Conservation (phyloP, 2,113 vertebrate genomes). For the Notarius quadriscutis region DNA sequence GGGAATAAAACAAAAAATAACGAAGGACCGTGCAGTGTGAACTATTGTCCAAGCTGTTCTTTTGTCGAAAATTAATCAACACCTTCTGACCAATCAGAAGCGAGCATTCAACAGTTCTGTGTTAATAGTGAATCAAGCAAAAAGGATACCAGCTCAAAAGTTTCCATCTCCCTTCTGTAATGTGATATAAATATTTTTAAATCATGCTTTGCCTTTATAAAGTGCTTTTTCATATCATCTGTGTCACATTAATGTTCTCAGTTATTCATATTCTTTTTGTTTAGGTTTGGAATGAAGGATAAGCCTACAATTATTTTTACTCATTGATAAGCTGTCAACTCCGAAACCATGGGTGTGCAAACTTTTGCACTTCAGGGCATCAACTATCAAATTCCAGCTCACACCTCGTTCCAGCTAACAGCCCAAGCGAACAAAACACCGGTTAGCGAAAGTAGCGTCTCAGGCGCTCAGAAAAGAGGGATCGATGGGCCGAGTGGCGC, state of each 20-base stretch:
- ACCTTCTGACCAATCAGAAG: neutral
- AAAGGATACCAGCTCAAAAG: neutral
- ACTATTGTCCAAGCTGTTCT: neutral
- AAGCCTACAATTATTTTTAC: neutral
- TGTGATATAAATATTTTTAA: neutral
- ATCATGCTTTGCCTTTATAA: neutral
- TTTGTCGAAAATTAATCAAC: neutral
- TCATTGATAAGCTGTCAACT: neutral
- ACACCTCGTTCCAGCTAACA: neutral
- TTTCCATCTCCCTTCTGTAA: neutral
- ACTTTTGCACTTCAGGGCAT: neutral
- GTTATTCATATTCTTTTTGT: neutral
- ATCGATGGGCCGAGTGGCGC: slow-evolving; percentile 93
- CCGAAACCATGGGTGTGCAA: neutral
- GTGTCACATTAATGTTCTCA: neutral
- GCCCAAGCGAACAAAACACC: slow-evolving; percentile 42
- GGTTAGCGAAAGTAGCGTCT: slow-evolving; percentile 25
- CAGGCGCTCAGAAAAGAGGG: slow-evolving; percentile 68
- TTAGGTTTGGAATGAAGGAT: neutral
- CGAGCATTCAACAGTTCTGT: neutral
- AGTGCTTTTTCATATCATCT: neutral
- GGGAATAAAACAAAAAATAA: neutral
- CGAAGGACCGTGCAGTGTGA: neutral
- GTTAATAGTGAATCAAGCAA: neutral
- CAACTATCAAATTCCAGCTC: slow-evolving; percentile 1